These are phyloP conservation scores for Diorhabda sublineata DNA, from an alignment of 1,140 invertebrate genomes.

Conservation along the genomic window DNA sequence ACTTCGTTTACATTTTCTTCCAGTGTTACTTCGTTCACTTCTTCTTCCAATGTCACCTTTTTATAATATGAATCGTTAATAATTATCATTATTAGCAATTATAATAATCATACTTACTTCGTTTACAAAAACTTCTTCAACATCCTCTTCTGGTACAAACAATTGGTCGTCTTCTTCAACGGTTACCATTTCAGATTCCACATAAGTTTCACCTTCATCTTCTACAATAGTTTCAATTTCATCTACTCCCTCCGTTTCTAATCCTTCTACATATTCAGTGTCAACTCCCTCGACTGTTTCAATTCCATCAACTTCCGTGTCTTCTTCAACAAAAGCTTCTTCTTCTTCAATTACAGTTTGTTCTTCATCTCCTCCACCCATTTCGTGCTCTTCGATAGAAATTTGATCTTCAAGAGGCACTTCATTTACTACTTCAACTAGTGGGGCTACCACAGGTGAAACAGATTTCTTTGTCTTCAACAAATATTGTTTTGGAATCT, in stretches of 20 bases:
- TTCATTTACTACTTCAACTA: slow-evolving; percentile 20
- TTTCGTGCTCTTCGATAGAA: slow-evolving; percentile 23
- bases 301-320: slow-evolving; percentile 21
- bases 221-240: slow-evolving; percentile 19
- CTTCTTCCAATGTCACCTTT: slow-evolving; percentile 41
- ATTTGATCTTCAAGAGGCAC: slow-evolving; percentile 23
- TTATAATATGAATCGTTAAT: neutral
- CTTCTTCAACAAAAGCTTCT: slow-evolving; percentile 20
- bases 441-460: slow-evolving; percentile 8
- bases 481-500: slow-evolving; percentile 35
- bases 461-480: slow-evolving; percentile 33
- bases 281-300: slow-evolving; percentile 8
- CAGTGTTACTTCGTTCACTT: slow-evolving; percentile 39
- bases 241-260: slow-evolving; percentile 11
- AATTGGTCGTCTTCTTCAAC: neutral
- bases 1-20: slow-evolving; percentile 32
- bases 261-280: slow-evolving; percentile 16
- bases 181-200: slow-evolving; percentile 3
- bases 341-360: slow-evolving; percentile 28
- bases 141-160: slow-evolving; percentile 23
- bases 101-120: neutral
- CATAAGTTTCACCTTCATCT: neutral
- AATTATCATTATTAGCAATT: neutral
- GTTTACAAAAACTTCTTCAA: slow-evolving; percentile 39
- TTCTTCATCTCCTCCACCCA: slow-evolving; percentile 17